Base-by-base conservation (phyloP, 1,140 invertebrate genomes). In the Copidosoma floridanum region DNA sequence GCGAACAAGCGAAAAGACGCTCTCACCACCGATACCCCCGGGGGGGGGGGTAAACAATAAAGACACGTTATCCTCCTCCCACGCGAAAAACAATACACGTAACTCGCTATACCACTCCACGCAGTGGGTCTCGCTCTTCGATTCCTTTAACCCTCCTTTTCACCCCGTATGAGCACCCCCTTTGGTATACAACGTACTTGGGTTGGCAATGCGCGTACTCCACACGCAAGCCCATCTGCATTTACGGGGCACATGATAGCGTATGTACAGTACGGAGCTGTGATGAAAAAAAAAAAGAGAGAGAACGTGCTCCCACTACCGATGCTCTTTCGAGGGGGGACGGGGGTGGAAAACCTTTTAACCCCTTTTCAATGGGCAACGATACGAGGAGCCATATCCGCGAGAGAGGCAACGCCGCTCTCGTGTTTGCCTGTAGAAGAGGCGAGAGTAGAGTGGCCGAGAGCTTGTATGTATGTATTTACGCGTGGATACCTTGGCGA, bases 271-370 rank as follows among this genome's bases (percentile, higher is more conserved):
- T n/a, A n/a, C n/a, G n/a, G n/a, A n/a, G n/a, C n/a, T n/a, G n/a
- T n/a, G n/a, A n/a, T n/a, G 20, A 26, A 20, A 26, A 27, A 46
- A 48, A 35, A 27, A 26, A 57, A 14, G 37, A 50, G 27, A 37
- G 21, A 8, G 18, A 43, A 60, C 46, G 32, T 2, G 41, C n/a
- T 24, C n/a, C n/a, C n/a, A n/a, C n/a, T n/a, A n/a, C n/a, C n/a
- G n/a, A n/a, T n/a, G n/a, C n/a, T n/a, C n/a, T n/a, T n/a, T n/a
- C n/a, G n/a, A n/a, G n/a, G n/a, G n/a, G n/a, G n/a, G n/a, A n/a
- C n/a, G 41, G n/a, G 61, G 47, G 58, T 60, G 56, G 51, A 32
- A 37, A 65, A 67, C 65, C 65, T 71, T 68, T 71, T 68, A 71
- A 71, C 64, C 61, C 67, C n/a, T n/a, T 67, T 71, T 67, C 56